These are phyloP conservation scores for Ditylenchus weischeri DNA, from an alignment of 2,888 invertebrate species.

Conservation along the genomic window DNA sequence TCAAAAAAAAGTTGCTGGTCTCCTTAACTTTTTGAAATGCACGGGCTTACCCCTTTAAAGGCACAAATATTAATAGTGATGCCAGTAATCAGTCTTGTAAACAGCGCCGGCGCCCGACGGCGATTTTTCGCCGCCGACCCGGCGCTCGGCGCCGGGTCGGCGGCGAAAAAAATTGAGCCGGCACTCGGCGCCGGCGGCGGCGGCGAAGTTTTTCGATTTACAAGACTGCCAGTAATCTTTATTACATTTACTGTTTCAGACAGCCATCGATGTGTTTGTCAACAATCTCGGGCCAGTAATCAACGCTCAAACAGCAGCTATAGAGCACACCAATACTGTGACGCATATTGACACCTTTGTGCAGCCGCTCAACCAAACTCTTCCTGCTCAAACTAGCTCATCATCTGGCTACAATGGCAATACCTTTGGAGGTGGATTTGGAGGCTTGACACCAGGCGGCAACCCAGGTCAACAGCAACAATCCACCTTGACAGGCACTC, in stretches of 20 bases:
- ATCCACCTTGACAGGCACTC: conserved; percentile 39
- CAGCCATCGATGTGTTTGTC: conserved; percentile 49
- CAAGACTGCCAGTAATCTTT: too few relatives aligned
- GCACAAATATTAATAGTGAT: too few relatives aligned
- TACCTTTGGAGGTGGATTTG: conserved; percentile 26
- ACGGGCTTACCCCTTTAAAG: too few relatives aligned
- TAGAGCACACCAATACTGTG: conserved; percentile 40
- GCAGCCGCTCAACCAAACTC: conserved; percentile 33
- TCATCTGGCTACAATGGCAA: conserved; percentile 27
- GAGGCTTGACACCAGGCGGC: conserved; percentile 15
- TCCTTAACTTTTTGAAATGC: too few relatives aligned
- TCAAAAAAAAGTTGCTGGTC: too few relatives aligned
- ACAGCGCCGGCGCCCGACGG: too few relatives aligned
- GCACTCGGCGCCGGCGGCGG: too few relatives aligned
- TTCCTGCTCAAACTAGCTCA: conserved; percentile 2
- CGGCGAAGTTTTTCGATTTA: too few relatives aligned
- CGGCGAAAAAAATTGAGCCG: too few relatives aligned
- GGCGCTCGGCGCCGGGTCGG: too few relatives aligned
- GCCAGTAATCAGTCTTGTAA: too few relatives aligned
- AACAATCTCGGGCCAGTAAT: conserved; percentile 52
- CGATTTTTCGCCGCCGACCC: too few relatives aligned
- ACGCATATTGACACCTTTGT: conserved; percentile 50
- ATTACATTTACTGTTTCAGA: conserved; percentile 30
- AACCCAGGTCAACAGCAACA: conserved; percentile 32
- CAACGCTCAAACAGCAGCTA: conserved; percentile 30